phyloP scores from a whole-genome alignment of 2,113 vertebrate genomes.

The Aegotheles bennettii region DNA sequence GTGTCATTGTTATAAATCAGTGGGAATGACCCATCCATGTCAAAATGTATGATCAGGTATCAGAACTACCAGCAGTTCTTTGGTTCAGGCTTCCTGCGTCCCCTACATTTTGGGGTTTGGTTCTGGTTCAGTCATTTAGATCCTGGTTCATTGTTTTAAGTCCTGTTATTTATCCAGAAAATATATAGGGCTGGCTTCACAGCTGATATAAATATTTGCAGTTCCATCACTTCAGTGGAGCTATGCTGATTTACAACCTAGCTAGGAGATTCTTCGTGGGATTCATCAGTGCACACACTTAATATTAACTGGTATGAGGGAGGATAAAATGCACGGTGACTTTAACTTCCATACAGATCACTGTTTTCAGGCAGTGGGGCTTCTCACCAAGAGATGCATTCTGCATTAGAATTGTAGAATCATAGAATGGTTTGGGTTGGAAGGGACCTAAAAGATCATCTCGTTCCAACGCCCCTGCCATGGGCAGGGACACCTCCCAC shows the following conservation, averaged over 20 bases:
- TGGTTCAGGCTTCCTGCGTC: not conserved
- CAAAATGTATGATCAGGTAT: not conserved
- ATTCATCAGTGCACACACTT: not conserved
- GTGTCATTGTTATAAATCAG: not conserved
- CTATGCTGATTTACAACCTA: not conserved
- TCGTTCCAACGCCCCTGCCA: no score
- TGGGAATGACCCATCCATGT: not conserved
- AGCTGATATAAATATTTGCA: not conserved
- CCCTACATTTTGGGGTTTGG: not conserved
- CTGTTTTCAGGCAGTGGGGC: not conserved
- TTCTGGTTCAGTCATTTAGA: not conserved
- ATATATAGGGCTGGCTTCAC: not conserved
- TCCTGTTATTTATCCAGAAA: not conserved
- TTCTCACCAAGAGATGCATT: not conserved
- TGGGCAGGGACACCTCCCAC: no score
- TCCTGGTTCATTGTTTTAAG: fast-evolving
- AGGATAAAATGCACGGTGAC: not conserved
- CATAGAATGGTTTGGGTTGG: no score
- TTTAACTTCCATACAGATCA: not conserved
- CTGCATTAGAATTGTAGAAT: no score
- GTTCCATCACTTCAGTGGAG: not conserved
- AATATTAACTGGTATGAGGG: not conserved
- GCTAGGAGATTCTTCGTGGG: not conserved
- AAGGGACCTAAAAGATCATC: no score
- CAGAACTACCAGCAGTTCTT: not conserved